Base-by-base conservation (phyloP, 2,888 invertebrate species). In the Caenorhabditis sp. region DNA sequence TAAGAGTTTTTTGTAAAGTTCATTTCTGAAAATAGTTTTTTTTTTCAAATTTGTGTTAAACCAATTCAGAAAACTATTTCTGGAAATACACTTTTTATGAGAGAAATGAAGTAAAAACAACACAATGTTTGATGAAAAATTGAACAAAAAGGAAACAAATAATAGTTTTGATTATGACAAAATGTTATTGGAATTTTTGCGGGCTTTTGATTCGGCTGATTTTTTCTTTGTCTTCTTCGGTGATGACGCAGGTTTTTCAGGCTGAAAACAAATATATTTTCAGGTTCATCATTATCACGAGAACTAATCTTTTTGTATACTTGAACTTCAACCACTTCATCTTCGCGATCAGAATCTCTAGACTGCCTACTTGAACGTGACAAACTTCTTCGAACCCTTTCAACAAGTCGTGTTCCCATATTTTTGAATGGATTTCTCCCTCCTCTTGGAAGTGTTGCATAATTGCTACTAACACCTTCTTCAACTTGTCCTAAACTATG, bases 321-420 rank as follows among this genome's bases (percentile, higher is more conserved):
- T 36, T 76, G 71, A 17, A 70, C 70, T 27, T 76, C 68, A 59
- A 76, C 69, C 52, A 10, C 31, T 31, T 80, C 77, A 14, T 67
- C 70, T 58, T 72, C 70, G 10, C 68, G 60, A n/a, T 77, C 76
- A 12, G 71, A 62, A 52, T 76, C 75, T 1, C 72, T 63, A 52
- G 72, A 74, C 31, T 69, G 71, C 17, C 81, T 38, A 38, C 80
- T 80, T 12, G 80, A 78, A 17, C 81, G 59, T 4, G 81, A 81
- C 14, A 85, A 59, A 62, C 82, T 83, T 54, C 85, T 67, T 14
- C 85, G 78, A 23, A 85, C 85, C 53, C 84, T 67, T 38, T 85
- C 85, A 27, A 85, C 85, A 12, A 85, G 50, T 12, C 82, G 77
- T 8, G 84, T 76, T 43, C 86, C 86, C 86, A 85, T 85, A 61